Percentiles rank a stretch among this genome's conserved stretches.
phyloP scores from a whole-genome alignment of 2,888 invertebrate genomes.

The Eristalinus sepulchralis region DNA sequence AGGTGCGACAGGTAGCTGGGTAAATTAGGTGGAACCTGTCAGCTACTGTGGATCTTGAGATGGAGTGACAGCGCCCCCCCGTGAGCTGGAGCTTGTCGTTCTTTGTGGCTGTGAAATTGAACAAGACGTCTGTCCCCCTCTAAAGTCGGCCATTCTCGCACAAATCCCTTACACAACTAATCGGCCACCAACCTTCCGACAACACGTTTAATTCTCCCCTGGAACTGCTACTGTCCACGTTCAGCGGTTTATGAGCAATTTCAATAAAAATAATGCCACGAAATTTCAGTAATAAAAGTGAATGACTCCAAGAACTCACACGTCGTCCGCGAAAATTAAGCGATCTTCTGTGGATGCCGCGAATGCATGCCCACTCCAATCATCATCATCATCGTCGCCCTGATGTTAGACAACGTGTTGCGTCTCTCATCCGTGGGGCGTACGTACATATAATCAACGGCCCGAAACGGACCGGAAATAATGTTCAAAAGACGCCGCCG shows the following conservation, averaged over 20 bases:
- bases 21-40: not conserved
- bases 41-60: not conserved
- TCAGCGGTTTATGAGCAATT: slow-evolving; percentile 50
- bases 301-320: slow-evolving; percentile 63
- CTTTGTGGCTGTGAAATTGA: too few relatives aligned
- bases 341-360: slow-evolving; percentile 40
- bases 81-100: not conserved
- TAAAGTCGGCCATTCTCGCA: too few relatives aligned
- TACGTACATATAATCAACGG: slow-evolving; percentile 59
- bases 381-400: slow-evolving; percentile 40
- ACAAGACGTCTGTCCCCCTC: too few relatives aligned
- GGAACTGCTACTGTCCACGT: slow-evolving; percentile 8
- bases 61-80: not conserved
- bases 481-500: slow-evolving; percentile 60
- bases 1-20: not conserved
- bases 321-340: slow-evolving; percentile 63
- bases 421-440: slow-evolving; percentile 13
- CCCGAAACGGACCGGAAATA: slow-evolving; percentile 67
- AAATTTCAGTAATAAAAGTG: slow-evolving; percentile 63
- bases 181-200: not conserved
- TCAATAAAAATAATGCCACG: slow-evolving; percentile 52
- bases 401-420: slow-evolving; percentile 39
- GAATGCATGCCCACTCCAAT: not conserved
- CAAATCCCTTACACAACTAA: not conserved
- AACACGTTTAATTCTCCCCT: not conserved